A percentile compares a stretch with the other conserved stretches of the same genome.
Evolutionary conservation across 2,888 invertebrate genomes (phyloP).

Genomic region (Caenorhabditis virilis): DNA sequence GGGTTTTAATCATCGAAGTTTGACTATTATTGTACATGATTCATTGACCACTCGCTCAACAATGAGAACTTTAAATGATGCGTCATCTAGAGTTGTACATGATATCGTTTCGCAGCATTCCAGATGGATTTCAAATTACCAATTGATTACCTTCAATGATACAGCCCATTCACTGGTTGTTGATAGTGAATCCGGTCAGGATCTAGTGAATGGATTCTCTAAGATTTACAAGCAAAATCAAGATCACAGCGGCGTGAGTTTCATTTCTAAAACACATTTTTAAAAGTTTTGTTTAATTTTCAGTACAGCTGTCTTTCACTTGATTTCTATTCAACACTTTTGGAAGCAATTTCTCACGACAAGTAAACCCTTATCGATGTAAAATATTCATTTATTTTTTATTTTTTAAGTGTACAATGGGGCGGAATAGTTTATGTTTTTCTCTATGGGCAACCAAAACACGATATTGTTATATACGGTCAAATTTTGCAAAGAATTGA

Average conservation of each 20-base stretch:
- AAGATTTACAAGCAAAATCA: conserved; percentile 20
- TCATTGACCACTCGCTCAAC: conserved; percentile 40
- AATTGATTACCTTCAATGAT: conserved; percentile 43
- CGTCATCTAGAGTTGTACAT: conserved; percentile 36
- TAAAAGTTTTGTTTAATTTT: conserved; percentile 9
- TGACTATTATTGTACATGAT: conserved; percentile 46
- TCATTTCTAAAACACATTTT: too few species aligned
- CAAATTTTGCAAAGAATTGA: conserved; percentile 41
- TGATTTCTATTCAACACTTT: conserved; percentile 37
- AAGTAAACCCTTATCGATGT: conserved; percentile 10
- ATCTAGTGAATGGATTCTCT: conserved; percentile 21
- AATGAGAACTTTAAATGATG: conserved; percentile 42
- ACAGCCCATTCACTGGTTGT: conserved; percentile 18
- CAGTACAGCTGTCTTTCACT: conserved; percentile 39
- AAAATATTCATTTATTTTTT: background rate
- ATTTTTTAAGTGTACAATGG: conserved; percentile 25
- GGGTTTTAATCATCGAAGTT: conserved; percentile 32
- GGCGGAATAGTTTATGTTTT: conserved; percentile 51
- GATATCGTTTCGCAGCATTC: conserved; percentile 43
- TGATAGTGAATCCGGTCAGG: conserved; percentile 22
- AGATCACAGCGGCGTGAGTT: conserved; percentile 15
- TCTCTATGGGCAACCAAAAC: conserved; percentile 38
- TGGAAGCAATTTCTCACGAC: conserved; percentile 26
- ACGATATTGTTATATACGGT: conserved; percentile 30
- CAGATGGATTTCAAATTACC: conserved; percentile 43